Conservation (phyloP, 2,113 vertebrate genomes). For the Chlorodrepanis virens region DNA sequence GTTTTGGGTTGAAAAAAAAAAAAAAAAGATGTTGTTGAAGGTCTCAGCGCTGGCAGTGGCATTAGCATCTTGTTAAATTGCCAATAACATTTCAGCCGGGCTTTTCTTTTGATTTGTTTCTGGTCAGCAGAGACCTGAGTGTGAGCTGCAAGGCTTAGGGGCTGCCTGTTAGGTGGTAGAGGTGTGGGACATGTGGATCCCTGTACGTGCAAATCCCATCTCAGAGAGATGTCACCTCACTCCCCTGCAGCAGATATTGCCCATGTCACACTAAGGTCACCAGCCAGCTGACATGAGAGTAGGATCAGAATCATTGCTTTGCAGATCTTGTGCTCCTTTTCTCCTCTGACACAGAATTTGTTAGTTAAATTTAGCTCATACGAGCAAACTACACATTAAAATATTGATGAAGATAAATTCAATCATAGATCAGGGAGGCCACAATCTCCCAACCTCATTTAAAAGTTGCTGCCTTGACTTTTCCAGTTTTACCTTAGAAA, state of each 20-base stretch:
- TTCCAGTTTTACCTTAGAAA: background rate
- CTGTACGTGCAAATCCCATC: background rate
- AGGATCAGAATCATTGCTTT: background rate
- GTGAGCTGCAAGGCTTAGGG: background rate
- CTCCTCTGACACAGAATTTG: background rate
- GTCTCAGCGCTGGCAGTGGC: background rate
- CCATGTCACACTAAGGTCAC: background rate
- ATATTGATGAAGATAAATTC: background rate
- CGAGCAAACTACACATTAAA: background rate
- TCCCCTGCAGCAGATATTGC: background rate
- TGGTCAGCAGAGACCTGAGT: background rate
- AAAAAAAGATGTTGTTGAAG: background rate
- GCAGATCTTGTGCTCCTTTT: background rate
- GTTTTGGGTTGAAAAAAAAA: background rate
- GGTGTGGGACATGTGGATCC: background rate
- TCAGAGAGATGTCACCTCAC: background rate
- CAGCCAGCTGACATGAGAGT: background rate
- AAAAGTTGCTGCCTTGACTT: background rate
- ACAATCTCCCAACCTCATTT: background rate
- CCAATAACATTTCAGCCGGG: background rate
- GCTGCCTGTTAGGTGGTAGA: background rate
- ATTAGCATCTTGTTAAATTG: conserved; percentile 4
- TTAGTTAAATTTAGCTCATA: background rate
- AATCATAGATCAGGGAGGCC: background rate
- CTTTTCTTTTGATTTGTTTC: background rate